Percentiles rank a stretch among this genome's conserved stretches.
phyloP scores from a whole-genome alignment of 2,888 invertebrate species.

The Lutraria lutraria region DNA sequence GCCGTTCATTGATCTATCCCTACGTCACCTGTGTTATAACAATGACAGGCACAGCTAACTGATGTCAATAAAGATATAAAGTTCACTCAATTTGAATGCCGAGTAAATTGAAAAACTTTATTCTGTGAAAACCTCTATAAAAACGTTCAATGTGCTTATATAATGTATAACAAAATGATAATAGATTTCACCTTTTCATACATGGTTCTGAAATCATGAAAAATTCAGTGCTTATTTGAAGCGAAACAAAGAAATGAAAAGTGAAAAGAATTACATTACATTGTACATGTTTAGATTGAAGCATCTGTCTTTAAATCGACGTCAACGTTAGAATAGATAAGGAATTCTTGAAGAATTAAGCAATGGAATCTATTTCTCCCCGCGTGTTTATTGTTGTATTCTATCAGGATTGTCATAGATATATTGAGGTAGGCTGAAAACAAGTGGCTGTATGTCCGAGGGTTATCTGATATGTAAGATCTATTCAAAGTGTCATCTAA shows the following conservation, averaged over 20 bases:
- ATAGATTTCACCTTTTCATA: neutral
- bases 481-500: neutral
- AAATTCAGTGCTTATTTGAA: neutral
- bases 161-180: neutral
- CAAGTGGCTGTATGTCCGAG: neutral
- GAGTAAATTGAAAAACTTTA: neutral
- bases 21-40: neutral
- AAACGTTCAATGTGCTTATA: neutral
- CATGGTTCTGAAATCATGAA: neutral
- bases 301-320: neutral
- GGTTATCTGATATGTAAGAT: neutral
- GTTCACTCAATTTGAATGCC: neutral
- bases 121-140: neutral
- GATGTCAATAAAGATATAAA: neutral
- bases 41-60: neutral
- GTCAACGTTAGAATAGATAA: neutral
- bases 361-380: too few relatives aligned
- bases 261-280: neutral
- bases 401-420: neutral
- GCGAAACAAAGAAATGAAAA: neutral
- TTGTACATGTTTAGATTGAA: neutral
- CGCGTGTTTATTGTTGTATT: neutral
- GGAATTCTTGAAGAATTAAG: neutral
- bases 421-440: neutral
- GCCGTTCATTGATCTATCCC: neutral